A percentile compares a stretch with the other conserved stretches of the same genome.
Conservation (phyloP, 2,888 invertebrate genomes). For the Myopa testacea region DNA sequence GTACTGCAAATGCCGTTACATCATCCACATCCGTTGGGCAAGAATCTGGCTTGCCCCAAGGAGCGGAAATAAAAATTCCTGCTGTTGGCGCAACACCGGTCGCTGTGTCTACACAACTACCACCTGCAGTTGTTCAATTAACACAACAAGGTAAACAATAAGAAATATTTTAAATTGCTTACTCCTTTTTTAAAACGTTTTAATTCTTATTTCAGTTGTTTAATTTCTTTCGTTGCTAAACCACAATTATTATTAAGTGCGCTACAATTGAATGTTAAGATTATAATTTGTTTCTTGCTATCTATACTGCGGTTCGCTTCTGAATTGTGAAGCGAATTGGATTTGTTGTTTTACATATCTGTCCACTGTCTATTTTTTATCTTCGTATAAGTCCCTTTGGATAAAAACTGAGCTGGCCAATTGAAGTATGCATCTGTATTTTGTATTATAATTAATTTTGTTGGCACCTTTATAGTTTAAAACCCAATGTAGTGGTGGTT, state of each 20-base stretch:
- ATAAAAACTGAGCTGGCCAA: no score
- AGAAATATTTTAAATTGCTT: background rate
- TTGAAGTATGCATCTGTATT: no score
- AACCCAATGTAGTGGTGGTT: no score
- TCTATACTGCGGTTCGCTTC: no score
- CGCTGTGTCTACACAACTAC: conserved; percentile 73
- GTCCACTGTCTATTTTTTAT: conserved; percentile 16
- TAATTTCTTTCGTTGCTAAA: no score
- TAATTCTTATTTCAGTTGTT: background rate
- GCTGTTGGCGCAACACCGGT: conserved; percentile 73
- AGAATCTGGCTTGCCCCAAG: conserved; percentile 58
- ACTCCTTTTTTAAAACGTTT: conserved; percentile 31
- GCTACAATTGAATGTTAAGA: no score
- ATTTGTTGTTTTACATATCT: conserved; percentile 29
- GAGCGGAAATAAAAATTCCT: conserved; percentile 73
- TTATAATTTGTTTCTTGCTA: no score
- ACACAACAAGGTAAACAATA: conserved; percentile 71
- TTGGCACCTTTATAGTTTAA: no score
- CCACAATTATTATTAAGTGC: no score
- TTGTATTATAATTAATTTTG: no score
- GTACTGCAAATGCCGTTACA: conserved; percentile 42
- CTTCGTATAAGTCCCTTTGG: no score
- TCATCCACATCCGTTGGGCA: conserved; percentile 22
- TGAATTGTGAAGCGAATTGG: no score
- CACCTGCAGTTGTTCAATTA: conserved; percentile 74